Conservation (phyloP, 2,888 invertebrate genomes). For the Mythimna loreyi region DNA sequence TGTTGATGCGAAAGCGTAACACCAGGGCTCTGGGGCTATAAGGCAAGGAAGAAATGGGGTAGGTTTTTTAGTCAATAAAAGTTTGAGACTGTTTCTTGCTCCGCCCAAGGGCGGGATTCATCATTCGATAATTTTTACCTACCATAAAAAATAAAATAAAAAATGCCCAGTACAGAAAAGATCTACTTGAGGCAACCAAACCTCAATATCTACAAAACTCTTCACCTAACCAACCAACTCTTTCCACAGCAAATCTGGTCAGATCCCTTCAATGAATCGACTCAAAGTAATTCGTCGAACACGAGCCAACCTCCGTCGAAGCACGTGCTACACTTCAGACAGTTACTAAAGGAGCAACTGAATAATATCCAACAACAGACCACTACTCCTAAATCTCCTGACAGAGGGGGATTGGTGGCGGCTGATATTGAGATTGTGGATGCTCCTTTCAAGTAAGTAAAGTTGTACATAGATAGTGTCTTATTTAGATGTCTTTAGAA, state of each 20-base stretch:
- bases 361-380: slow-evolving; percentile 71
- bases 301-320: slow-evolving; percentile 84
- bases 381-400: slow-evolving; percentile 67
- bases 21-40: no score
- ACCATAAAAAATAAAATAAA: no score
- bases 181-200: neutral
- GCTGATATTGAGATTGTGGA: slow-evolving; percentile 84
- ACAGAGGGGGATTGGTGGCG: slow-evolving; percentile 74
- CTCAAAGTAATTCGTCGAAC: slow-evolving; percentile 81
- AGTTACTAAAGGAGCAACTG: slow-evolving; percentile 81
- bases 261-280: slow-evolving; percentile 83
- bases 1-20: no score
- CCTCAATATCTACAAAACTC: neutral
- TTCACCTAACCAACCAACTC: neutral
- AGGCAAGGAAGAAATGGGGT: no score
- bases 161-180: neutral
- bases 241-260: slow-evolving; percentile 68
- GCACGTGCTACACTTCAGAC: slow-evolving; percentile 82
- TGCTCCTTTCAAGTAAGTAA: slow-evolving; percentile 85
- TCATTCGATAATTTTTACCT: no score
- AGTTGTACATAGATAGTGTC: neutral
- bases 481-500: neutral
- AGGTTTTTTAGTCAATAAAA: no score
- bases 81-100: no score
- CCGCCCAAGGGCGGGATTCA: no score